phyloP scores from a whole-genome alignment of 2,888 invertebrate genomes.

The Drosophila mercatorum region DNA sequence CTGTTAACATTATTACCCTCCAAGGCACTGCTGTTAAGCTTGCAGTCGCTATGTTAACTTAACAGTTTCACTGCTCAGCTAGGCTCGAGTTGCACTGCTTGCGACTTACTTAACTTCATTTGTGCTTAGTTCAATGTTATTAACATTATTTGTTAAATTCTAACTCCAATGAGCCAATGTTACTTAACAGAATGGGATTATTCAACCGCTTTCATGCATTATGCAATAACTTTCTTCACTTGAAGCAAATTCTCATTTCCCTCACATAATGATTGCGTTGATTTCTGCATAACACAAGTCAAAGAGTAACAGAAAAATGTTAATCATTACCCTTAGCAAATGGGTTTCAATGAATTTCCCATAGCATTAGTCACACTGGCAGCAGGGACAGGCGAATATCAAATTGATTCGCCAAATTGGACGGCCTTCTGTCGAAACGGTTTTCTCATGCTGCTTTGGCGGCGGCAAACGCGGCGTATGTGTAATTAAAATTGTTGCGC shows the following conservation, averaged over 20 bases:
- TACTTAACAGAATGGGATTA: neutral
- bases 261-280: neutral
- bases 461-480: slow-evolving; percentile 49
- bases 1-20: neutral
- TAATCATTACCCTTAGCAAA: slow-evolving; percentile 8
- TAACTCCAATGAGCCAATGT: too few relatives aligned
- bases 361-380: slow-evolving; percentile 39
- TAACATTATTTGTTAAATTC: neutral
- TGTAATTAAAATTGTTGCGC: slow-evolving; percentile 66
- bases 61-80: neutral
- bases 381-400: slow-evolving; percentile 27
- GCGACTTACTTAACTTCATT: neutral
- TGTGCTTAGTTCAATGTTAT: neutral
- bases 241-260: neutral
- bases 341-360: slow-evolving; percentile 31
- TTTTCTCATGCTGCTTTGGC: slow-evolving; percentile 43
- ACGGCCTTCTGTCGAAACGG: slow-evolving; percentile 54
- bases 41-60: neutral
- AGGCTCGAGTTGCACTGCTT: neutral
- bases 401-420: slow-evolving; percentile 59
- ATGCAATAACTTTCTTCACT: neutral
- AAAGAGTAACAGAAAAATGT: neutral
- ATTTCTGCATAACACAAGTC: slow-evolving; percentile 1
- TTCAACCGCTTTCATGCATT: neutral
- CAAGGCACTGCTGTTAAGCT: neutral